Base-by-base conservation (phyloP, 1,140 invertebrate genomes). In the Pantala flavescens region DNA sequence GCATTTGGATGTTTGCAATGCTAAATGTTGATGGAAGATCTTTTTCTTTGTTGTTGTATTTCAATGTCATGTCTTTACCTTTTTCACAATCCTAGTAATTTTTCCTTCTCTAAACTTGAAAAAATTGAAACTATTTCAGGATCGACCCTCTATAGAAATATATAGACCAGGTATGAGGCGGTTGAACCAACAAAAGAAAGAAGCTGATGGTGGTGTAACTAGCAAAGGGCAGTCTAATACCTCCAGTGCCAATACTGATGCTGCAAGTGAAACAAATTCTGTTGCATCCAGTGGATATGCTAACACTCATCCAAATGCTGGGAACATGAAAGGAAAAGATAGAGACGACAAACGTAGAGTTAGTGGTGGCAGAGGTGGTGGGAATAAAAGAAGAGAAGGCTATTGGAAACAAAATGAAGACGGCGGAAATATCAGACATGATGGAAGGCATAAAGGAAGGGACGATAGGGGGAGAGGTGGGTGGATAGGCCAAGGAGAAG, bases 121-220 rank as follows among this genome's bases (percentile, higher is more conserved):
- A 19, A 23, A 5, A 72, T 72, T 72, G 1, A 19, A 23, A 70
- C 7, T 42, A 24, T 81, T 82, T 36, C 76, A 91, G 88, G 89
- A 91, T 81, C 88, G 90, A 71, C 90, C 90, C 12, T 86, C 88
- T 70, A 86, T 91, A 77, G 88, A 89, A 75, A 90, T 91, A 76
- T 91, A 91, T 80, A 85, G 90, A 74, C 90, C 90, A 7, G 89
- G 90, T 28, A 90, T 90, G 90, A 88, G 89, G 2, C 88, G 86
- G 80, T 88, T 90, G 78, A 90, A 88, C 77, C 89, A 88, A 79
- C 88, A 89, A 76, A 84, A 88, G 21, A 78, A 89, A 23, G 86
- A 88, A 75, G 86, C 87, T 77, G 88, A 87, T 79, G 82, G 81
- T 10, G 55, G 24, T n/a, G 74, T 70, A 5, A 23, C 10, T 7